A percentile compares a stretch with the other conserved stretches of the same genome.
Evolutionary conservation across 2,888 invertebrate genomes (phyloP).

Genomic region (Diarsia dahlii): DNA sequence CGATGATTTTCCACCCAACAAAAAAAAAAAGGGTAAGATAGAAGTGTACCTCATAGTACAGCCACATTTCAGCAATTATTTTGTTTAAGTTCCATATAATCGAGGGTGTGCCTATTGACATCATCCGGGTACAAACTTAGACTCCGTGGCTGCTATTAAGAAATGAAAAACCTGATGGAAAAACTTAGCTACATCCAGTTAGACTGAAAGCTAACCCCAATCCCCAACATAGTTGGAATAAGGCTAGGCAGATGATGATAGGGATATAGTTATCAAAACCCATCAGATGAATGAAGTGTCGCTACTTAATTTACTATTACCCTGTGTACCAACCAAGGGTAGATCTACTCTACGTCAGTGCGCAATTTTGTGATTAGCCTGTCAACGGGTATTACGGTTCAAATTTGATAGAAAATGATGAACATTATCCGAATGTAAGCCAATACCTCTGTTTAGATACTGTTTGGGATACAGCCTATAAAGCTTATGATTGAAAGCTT

Average conservation of each 20-base stretch:
- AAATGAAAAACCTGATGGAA: too few relatives aligned
- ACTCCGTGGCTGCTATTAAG: too few relatives aligned
- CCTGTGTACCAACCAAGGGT: slow-evolving; percentile 15
- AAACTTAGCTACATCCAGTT: background rate
- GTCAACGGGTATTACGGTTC: background rate
- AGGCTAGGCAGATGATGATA: background rate
- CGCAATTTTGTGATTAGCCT: slow-evolving; percentile 11
- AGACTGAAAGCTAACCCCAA: background rate
- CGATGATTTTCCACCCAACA: too few relatives aligned
- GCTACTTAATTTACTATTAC: background rate
- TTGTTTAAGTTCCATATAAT: too few relatives aligned
- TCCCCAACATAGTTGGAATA: background rate
- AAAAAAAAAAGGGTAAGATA: too few relatives aligned
- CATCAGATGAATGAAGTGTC: background rate
- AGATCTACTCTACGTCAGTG: slow-evolving; percentile 15
- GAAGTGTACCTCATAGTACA: too few relatives aligned
- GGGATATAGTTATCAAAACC: background rate
- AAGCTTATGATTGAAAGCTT: slow-evolving; percentile 15
- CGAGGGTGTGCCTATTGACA: too few relatives aligned
- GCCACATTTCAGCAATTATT: too few relatives aligned
- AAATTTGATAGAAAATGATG: slow-evolving; percentile 13
- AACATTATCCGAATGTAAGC: slow-evolving; percentile 7
- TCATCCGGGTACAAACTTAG: too few relatives aligned
- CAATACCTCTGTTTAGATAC: slow-evolving; percentile 1
- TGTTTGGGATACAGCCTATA: background rate